These are phyloP conservation scores for Leptoteleia sp. DNA, from an alignment of 1,140 invertebrate species.

Conservation along the genomic window DNA sequence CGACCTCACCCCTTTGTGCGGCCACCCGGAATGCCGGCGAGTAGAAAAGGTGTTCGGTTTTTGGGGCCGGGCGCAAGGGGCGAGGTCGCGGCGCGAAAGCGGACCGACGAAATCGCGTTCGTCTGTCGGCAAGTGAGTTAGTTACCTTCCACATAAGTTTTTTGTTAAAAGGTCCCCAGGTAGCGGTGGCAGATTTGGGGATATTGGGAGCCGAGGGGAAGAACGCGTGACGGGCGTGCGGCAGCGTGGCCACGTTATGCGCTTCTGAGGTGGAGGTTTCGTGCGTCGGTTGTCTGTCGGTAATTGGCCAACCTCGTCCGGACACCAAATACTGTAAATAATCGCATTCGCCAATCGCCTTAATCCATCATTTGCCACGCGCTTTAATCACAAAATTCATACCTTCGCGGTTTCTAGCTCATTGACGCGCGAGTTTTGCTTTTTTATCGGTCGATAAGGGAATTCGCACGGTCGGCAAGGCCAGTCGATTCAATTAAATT, in stretches of 20 bases:
- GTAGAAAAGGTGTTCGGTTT: no score
- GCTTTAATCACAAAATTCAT: conserved; percentile 38
- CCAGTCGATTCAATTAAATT: no score
- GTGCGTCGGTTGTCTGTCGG: conserved; percentile 77
- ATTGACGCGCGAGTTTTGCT: no score
- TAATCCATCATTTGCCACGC: conserved; percentile 65
- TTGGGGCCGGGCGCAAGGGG: conserved; percentile 15
- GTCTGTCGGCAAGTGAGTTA: conserved; percentile 72
- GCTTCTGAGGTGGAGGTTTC: conserved; percentile 77
- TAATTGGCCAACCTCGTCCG: conserved; percentile 79
- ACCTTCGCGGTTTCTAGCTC: no score
- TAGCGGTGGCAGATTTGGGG: conserved; percentile 84
- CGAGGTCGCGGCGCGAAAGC: conserved; percentile 26
- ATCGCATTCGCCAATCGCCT: conserved; percentile 76
- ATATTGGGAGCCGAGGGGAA: conserved; percentile 83
- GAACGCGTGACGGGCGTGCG: conserved; percentile 83
- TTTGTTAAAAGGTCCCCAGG: conserved; percentile 85
- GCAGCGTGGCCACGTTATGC: conserved; percentile 81
- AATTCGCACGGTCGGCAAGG: neutral
- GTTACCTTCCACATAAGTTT: conserved; percentile 86
- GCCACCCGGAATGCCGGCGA: no score
- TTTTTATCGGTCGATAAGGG: conserved; percentile 15
- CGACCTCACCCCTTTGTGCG: conserved; percentile 38
- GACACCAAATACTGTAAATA: conserved; percentile 81
- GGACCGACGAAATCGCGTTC: conserved; percentile 30